Conservation (phyloP, 2,797 vertebrate species). For the Sciurus carolinensis region DNA sequence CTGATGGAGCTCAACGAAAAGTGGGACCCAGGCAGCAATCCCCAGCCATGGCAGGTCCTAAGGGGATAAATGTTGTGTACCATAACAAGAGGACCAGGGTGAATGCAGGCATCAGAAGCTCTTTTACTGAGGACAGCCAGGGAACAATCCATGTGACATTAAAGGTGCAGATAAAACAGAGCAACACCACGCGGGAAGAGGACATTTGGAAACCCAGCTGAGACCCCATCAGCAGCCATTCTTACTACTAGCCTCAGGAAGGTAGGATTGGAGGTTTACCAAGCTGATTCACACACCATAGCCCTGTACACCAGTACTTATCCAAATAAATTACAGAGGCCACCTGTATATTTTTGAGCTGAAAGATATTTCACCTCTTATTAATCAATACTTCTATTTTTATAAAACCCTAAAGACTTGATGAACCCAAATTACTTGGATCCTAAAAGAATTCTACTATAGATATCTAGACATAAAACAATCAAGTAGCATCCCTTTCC, state of each 20-base stretch:
- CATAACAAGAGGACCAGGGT: neutral
- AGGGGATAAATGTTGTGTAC: neutral
- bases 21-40: neutral
- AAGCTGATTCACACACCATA: neutral
- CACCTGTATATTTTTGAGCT: neutral
- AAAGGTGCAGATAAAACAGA: neutral
- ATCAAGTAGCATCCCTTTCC: neutral
- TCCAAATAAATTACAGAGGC: neutral
- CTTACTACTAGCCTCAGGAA: neutral
- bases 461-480: neutral
- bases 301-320: neutral
- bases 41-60: neutral
- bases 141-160: neutral
- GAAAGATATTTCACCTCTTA: neutral
- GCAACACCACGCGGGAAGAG: neutral
- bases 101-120: neutral
- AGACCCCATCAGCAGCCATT: neutral
- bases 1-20: neutral
- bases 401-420: slow-evolving; percentile 9
- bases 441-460: slow-evolving; percentile 13
- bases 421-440: slow-evolving; percentile 15
- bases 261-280: neutral
- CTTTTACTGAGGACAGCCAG: neutral
- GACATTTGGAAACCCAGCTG: neutral
- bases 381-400: slow-evolving; percentile 16